Evolutionary conservation across 2,888 invertebrate species (phyloP).

Genomic region (Spisula subtruncata): DNA sequence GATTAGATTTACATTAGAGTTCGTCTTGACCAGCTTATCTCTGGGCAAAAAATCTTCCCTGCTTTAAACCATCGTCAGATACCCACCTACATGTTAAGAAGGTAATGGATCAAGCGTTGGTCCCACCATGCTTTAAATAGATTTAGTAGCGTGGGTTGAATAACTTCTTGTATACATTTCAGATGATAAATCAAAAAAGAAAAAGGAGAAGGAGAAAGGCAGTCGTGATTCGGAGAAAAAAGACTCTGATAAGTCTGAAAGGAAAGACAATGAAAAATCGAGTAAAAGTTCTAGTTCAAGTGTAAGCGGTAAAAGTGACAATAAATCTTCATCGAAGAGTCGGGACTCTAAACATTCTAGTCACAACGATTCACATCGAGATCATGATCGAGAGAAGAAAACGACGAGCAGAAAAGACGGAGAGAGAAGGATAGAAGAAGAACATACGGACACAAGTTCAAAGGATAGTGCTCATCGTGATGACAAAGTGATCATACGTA

Average conservation of each 20-base stretch:
- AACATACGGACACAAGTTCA: constrained; percentile 50
- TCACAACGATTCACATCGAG: constrained; percentile 42
- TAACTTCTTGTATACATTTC: constrained; percentile 36
- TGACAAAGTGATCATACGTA: constrained; percentile 64
- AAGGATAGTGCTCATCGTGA: constrained; percentile 57
- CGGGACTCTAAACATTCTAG: constrained; percentile 59
- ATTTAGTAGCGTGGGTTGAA: neutral
- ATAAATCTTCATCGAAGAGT: constrained; percentile 51
- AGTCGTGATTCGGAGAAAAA: constrained; percentile 59
- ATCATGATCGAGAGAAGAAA: constrained; percentile 47
- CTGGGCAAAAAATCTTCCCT: too few species aligned
- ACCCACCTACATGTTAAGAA: too few species aligned
- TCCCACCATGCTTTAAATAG: too few species aligned
- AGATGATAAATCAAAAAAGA: constrained; percentile 62
- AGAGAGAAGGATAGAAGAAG: constrained; percentile 45
- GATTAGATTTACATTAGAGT: too few species aligned
- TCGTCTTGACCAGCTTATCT: too few species aligned
- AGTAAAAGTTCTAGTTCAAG: constrained; percentile 65
- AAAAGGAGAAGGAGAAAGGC: constrained; percentile 38
- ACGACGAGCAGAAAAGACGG: constrained; percentile 47
- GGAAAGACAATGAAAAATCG: constrained; percentile 72
- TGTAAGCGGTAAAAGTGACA: constrained; percentile 66
- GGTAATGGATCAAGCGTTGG: too few species aligned
- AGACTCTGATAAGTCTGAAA: constrained; percentile 70
- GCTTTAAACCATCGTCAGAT: too few species aligned